Percentiles rank a stretch among this genome's conserved stretches.
phyloP scores from a whole-genome alignment of 2,113 vertebrate genomes.

The Cepphus grylle region DNA sequence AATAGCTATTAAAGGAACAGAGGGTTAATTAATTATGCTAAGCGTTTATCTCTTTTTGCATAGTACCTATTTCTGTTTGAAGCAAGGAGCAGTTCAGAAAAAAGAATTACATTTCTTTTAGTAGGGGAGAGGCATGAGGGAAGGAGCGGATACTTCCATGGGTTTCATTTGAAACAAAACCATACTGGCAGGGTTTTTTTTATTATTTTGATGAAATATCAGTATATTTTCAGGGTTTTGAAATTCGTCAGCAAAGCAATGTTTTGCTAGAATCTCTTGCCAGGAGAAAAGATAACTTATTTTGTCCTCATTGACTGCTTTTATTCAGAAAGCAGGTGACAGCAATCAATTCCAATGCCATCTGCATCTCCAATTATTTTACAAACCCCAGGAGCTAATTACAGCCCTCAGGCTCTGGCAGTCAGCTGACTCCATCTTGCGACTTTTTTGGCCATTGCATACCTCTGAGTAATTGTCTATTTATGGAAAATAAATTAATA shows the following conservation, averaged over 20 bases:
- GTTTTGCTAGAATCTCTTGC: slow-evolving; percentile 3
- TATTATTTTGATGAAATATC: neutral
- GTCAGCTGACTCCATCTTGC: slow-evolving; percentile 60
- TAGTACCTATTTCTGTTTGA: neutral
- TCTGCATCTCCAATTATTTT: slow-evolving; percentile 64
- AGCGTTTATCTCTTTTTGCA: neutral
- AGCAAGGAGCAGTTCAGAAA: neutral
- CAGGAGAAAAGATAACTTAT: slow-evolving; percentile 13
- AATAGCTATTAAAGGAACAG: neutral
- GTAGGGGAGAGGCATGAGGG: neutral
- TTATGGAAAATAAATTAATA: slow-evolving; percentile 71
- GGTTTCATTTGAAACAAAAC: neutral
- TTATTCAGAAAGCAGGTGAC: slow-evolving; percentile 68
- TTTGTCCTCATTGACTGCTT: slow-evolving; percentile 55
- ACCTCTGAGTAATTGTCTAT: slow-evolving; percentile 71
- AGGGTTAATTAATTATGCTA: neutral
- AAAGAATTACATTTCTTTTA: neutral
- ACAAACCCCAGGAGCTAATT: slow-evolving; percentile 67
- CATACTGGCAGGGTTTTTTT: neutral
- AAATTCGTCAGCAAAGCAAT: slow-evolving; percentile 9
- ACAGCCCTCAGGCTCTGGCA: slow-evolving; percentile 50
- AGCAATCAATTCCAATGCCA: slow-evolving; percentile 63
- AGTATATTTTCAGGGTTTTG: neutral
- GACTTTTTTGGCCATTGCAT: slow-evolving; percentile 16
- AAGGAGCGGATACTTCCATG: rapidly evolving